Percentiles rank a stretch among this genome's conserved stretches.
Evolutionary conservation across 2,888 invertebrate genomes (phyloP).

Genomic region (Trissolcus brochymenae): DNA sequence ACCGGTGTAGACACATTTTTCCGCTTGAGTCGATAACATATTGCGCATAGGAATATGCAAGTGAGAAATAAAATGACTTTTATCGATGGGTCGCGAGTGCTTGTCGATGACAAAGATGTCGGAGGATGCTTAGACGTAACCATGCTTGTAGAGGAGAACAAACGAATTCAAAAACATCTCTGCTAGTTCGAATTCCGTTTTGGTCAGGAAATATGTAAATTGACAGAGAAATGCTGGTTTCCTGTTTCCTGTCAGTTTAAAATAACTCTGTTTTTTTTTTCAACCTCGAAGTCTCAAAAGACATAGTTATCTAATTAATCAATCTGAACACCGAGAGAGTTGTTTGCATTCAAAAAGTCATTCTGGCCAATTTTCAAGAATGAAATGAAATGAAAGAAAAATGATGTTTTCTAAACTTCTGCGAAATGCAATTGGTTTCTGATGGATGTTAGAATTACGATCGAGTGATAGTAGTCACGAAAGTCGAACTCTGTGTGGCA

Average conservation of each 20-base stretch:
- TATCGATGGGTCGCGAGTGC: neutral
- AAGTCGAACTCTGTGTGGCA: constrained; percentile 49
- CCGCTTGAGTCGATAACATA: constrained; percentile 7
- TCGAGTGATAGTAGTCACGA: constrained; percentile 41
- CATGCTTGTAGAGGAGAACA: too few species aligned
- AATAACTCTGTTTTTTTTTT: too few species aligned
- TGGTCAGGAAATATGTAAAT: neutral
- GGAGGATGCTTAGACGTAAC: too few species aligned
- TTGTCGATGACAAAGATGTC: too few species aligned
- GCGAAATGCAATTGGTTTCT: constrained; percentile 17
- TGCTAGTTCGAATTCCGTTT: too few species aligned
- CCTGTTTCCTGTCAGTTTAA: constrained; percentile 1
- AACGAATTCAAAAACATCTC: too few species aligned
- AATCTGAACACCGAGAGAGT: too few species aligned
- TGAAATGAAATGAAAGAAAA: neutral
- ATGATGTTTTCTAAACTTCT: constrained; percentile 3
- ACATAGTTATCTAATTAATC: too few species aligned
- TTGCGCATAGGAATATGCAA: neutral
- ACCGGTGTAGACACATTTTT: constrained; percentile 8
- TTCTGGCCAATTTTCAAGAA: too few species aligned
- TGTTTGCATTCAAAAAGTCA: too few species aligned
- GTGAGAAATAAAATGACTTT: neutral
- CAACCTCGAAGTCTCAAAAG: too few species aligned
- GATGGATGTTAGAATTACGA: constrained; percentile 11
- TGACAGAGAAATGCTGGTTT: neutral